Base-by-base conservation (phyloP, 1,140 invertebrate species). In the Coptotermes formosanus region DNA sequence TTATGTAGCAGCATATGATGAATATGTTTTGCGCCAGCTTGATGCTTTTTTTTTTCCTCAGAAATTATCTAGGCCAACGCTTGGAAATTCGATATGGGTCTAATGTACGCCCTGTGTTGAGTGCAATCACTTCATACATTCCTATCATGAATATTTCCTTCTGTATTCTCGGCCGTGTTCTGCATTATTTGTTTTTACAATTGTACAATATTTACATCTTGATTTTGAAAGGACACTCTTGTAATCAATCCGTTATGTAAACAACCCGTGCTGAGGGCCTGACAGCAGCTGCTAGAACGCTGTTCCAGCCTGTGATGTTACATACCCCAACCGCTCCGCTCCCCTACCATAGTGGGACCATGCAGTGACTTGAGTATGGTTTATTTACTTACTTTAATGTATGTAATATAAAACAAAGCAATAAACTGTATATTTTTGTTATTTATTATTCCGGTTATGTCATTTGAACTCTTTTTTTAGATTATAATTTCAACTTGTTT, bases 181-280 rank as follows among this genome's bases (percentile, higher is more conserved):
- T 85, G 86, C 82, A 86, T 86, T 86, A 86, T 86, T 86, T 86
- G 86, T 75, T 84, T 75, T 64, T 52, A 52, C 83, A 86, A 83
- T 69, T 59, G 84, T 86, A 83, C 69, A 86, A 86, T 84, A 86
- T 86, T 86, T 86, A 86, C 83, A 48, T 83, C 75, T 59, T 86
- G 83, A 86, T 86, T 86, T 86, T 59, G 83, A 85, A 84, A 83
- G 82, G 83, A 64, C 64, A 59, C 86, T 64, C 59, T 32, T 83
- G 84, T 86, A 86, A 86, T 86, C 86, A 86, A 86, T 86, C 86
- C 86, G 43, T 85, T 86, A 84, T 86, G 69, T 86, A 86, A 86
- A 86, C 84, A 75, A 30, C 25, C 64, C 3, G 25, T 4, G 25
- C 64, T 75, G 64, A 75, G 64, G 64, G 64, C n/a, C n/a, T 75